Evolutionary conservation across 2,797 vertebrate species (phyloP).

Genomic region (Orientallactaga sibirica): DNA sequence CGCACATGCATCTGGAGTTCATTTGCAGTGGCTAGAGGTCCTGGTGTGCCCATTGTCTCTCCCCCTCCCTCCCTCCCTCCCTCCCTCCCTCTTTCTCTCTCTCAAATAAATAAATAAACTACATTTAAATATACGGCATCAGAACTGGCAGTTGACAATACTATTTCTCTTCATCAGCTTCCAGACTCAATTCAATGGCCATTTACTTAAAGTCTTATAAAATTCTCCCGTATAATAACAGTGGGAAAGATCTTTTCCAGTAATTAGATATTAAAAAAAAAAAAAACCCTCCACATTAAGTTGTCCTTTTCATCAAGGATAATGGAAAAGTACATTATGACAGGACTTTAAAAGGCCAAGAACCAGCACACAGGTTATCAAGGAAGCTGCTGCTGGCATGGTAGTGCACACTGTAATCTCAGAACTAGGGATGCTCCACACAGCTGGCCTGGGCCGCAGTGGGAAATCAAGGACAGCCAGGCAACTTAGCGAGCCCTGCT

Average conservation of each 20-base stretch:
- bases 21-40: no score
- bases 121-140: no score
- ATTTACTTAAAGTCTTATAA: slow-evolving; percentile 39
- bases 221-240: not conserved
- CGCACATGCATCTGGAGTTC: no score
- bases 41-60: no score
- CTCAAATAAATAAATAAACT: no score
- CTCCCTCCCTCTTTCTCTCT: no score
- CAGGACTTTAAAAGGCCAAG: not conserved
- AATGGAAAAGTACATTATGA: not conserved
- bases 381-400: not conserved
- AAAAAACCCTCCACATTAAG: not conserved
- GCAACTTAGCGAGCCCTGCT: no score
- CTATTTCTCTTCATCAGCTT: not conserved
- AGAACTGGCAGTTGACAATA: not conserved
- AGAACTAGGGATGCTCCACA: no score
- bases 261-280: not conserved
- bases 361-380: not conserved
- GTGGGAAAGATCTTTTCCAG: slow-evolving; percentile 13
- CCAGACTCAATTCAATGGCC: not conserved
- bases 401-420: no score
- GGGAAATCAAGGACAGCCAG: no score
- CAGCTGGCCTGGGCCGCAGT: no score
- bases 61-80: no score
- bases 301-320: not conserved